These are phyloP conservation scores for Eurois occulta DNA, from an alignment of 2,888 invertebrate species.

Conservation along the genomic window DNA sequence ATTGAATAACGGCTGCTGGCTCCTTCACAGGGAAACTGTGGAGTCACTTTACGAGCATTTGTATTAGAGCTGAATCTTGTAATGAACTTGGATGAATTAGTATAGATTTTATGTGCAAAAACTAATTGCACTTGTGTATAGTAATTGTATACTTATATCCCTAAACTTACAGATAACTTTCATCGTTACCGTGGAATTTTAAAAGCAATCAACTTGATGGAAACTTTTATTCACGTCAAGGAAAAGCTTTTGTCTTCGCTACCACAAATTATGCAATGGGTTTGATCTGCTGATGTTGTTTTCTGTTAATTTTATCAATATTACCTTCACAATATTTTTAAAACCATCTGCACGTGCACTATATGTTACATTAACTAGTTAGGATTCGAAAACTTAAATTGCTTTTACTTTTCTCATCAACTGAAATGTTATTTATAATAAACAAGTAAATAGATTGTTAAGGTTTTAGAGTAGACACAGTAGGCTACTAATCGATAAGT, in stretches of 20 bases:
- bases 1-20: constrained; percentile 62
- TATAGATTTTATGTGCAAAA: not conserved
- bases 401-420: constrained; percentile 35
- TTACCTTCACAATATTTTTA: constrained; percentile 6
- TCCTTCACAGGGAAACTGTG: constrained; percentile 56
- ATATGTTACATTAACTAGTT: not conserved
- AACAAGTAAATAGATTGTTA: constrained; percentile 5
- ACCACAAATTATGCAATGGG: not conserved
- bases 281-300: not conserved
- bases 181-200: not conserved
- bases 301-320: constrained; percentile 9
- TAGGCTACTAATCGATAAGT: not conserved
- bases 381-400: constrained; percentile 40
- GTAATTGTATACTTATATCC: not conserved
- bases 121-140: not conserved
- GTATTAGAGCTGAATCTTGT: not conserved
- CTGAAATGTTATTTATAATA: constrained; percentile 6
- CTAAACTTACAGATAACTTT: not conserved
- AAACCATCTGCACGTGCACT: constrained; percentile 4
- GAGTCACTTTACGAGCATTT: constrained; percentile 47
- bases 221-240: not conserved
- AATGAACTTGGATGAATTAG: not conserved
- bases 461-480: constrained; percentile 2
- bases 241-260: not conserved
- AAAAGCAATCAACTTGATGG: not conserved